Percentiles rank a stretch among this genome's conserved stretches.
These are phyloP conservation scores for Callyntrura guangdongensis DNA, from an alignment of 2,888 invertebrate species.

Conservation along the genomic window DNA sequence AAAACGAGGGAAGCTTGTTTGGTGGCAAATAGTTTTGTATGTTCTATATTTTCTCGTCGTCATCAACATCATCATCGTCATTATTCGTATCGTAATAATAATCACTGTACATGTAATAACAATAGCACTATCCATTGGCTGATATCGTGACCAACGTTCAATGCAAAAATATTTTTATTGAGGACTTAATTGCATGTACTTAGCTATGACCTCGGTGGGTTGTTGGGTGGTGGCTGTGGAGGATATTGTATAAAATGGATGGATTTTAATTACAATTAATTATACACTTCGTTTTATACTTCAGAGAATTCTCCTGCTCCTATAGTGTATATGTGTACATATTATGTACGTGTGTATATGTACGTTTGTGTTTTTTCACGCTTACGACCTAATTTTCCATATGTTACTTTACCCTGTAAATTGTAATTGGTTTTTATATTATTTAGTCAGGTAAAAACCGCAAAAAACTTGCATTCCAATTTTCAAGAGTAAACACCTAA, in stretches of 20 bases:
- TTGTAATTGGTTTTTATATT: neutral
- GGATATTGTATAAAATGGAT: neutral
- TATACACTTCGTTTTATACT: conserved; percentile 50
- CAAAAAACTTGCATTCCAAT: neutral
- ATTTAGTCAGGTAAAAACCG: neutral
- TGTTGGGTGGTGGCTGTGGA: neutral
- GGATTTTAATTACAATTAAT: conserved; percentile 70
- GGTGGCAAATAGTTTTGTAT: conserved; percentile 24
- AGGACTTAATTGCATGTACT: conserved; percentile 67
- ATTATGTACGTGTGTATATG: neutral
- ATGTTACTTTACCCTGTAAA: neutral
- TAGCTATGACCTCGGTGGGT: conserved; percentile 27
- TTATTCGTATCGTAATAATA: conserved; percentile 31
- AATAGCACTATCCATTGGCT: conserved; percentile 24
- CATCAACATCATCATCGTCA: conserved; percentile 5
- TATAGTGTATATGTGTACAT: too few relatives aligned
- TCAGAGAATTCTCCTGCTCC: neutral
- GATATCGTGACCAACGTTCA: conserved; percentile 28
- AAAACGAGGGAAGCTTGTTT: too few relatives aligned
- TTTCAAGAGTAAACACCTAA: conserved; percentile 13
- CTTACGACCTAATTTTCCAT: neutral
- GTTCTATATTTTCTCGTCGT: conserved; percentile 50
- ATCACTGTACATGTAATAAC: conserved; percentile 28
- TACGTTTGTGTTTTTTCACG: conserved; percentile 1
- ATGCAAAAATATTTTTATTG: conserved; percentile 40